Base-by-base conservation (phyloP, 2,888 invertebrate genomes). In the Phaedon cochleariae region DNA sequence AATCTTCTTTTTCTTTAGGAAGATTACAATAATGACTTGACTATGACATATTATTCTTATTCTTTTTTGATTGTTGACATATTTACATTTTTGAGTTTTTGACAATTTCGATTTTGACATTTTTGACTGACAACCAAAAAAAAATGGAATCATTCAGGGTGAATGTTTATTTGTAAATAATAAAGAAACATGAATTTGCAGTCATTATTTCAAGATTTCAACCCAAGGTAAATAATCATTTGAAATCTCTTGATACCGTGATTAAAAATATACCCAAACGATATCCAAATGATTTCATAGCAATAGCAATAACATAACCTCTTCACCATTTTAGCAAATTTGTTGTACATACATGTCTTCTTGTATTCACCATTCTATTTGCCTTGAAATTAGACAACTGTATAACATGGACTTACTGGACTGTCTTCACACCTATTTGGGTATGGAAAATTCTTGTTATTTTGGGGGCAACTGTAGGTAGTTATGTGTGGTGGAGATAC, bases 391-490 rank as follows among this genome's bases (percentile, higher is more conserved):
- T 97, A 74, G 99, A 99, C 85, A 90, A 92, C 70, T 89, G 89
- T 67, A 91, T 95, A 80, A 89, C 93, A 80, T 97, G 97, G 95
- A 96, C 95, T 53, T 98, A 93, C 84, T 98, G 97, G 97, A 91
- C 94, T 6, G 92, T 99, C 48, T 98, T 99, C 84, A 89, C 93
- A 18, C 98, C 99, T 57, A 91, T 99, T 80, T 99, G 97, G 97
- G 90, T 97, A 74, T 98, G 98, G 97, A 98, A 99, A 82, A 88
- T 90, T 69, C 87, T 97, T 81, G 97, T 96, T 15, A 91, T 98
- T 45, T 80, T 91, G 60, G 98, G 98, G 65, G 97, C 97, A 46
- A 89, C 92, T 52, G 89, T 97, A 64, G 98, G 98, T 57, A 95
- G 95, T 74, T 93, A 94, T 80, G 93, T 97, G 17, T 98, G 98